A percentile compares a stretch with the other conserved stretches of the same genome.
Evolutionary conservation across 2,888 invertebrate species (phyloP).

Genomic region (Drosophila seclusa): DNA sequence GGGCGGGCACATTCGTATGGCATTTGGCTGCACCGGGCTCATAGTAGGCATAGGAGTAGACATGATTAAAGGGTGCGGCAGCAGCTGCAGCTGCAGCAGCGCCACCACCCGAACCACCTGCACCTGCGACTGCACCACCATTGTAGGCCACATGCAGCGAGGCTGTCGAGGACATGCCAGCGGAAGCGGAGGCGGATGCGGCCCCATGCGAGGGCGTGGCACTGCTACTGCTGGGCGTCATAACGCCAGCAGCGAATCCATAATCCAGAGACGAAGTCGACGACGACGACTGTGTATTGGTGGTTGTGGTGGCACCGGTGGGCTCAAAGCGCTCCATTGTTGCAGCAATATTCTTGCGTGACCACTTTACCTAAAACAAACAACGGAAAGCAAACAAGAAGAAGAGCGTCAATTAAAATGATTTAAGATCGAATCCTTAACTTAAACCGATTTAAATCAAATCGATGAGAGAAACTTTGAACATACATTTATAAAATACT

Average conservation of each 20-base stretch:
- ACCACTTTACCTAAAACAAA: conserved; percentile 86
- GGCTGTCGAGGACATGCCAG: conserved; percentile 61
- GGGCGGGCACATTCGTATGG: conserved; percentile 87
- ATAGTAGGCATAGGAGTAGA: conserved; percentile 94
- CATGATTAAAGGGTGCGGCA: conserved; percentile 84
- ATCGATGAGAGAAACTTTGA: neutral
- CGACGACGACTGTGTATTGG: conserved; percentile 76
- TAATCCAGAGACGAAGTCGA: conserved; percentile 82
- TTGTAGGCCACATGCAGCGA: conserved; percentile 72
- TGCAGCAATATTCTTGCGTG: conserved; percentile 88
- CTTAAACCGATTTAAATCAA: neutral
- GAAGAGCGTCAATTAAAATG: neutral
- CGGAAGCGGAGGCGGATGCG: conserved; percentile 39
- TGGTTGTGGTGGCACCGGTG: conserved; percentile 84
- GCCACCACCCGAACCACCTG: neutral
- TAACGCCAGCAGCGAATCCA: conserved; percentile 83
- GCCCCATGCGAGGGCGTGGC: conserved; percentile 77
- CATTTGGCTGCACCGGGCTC: conserved; percentile 88
- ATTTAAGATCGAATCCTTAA: neutral
- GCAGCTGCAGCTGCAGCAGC: conserved; percentile 34
- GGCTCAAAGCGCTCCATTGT: conserved; percentile 89
- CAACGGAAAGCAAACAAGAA: neutral
- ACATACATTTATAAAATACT: too few relatives aligned
- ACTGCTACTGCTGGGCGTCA: conserved; percentile 79
- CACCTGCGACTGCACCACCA: conserved; percentile 51